Evolutionary conservation across 2,888 invertebrate genomes (phyloP), one percentile per base, ranked within the genome.

Genomic region (Plebejus anna): DNA sequence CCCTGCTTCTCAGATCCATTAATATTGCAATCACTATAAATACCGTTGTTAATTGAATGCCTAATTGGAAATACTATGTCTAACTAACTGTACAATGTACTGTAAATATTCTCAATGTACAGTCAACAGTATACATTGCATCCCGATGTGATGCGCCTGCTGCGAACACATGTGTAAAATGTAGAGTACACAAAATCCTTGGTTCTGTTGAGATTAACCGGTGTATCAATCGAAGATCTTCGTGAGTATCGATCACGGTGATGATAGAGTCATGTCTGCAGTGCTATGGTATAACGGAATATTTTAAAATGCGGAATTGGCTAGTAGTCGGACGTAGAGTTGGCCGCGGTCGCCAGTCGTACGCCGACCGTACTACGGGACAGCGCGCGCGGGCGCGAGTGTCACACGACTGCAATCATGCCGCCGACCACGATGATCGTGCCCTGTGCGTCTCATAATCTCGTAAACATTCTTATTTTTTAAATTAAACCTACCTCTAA

Each of bases 401-500:
- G 83, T 79, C 84, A 84, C 84, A 85, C 87, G 85, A 83, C 85
- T 86, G 88, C 87, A 89, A 88, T 84, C 89, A 94, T 94, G 94
- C 94, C 94, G 87, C 94, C 94, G 82, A 93, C 93, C 80, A 91
- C 94, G 82, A 93, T 92, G 91, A 90, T 94, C 86, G 93, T 94
- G 87, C 92, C 91, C 86, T 94, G 93, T 93, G 89, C 90, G 94
- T 94, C 85, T 84, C 79, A 79, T 81, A 81, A 77, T 78, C 81
- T 82, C 82, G 82, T 85, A 83, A 84, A 82, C 82, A 82, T 80
- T 80, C 79, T 79, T 73, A 78, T 72, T 75, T 22, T 76, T 57
- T 78, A 73, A 78, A 79, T 79, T 75, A 76, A 55, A 70, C 70
- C 22, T 55, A 7, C 22, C 66, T 66, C 66, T 4, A 32, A 36